Base-by-base conservation (phyloP, 2,888 invertebrate species). In the Ectemnius lituratus region DNA sequence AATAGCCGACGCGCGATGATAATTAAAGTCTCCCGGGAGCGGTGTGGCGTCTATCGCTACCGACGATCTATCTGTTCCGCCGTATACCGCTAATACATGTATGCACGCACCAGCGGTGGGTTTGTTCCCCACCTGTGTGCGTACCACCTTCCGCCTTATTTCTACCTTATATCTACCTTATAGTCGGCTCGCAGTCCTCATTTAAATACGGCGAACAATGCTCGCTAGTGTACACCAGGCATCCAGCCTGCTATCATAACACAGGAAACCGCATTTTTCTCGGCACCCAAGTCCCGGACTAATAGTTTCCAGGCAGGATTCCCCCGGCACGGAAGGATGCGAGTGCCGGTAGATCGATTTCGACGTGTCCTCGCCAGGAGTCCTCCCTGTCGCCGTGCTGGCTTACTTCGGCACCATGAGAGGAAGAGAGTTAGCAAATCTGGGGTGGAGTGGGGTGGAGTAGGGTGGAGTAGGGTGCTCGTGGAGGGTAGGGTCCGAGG, bases 1-100 rank as follows among this genome's bases (percentile, higher is more conserved):
- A 89, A 90, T 87, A 89, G 86, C 86, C 86, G 82, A 85, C 86
- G 85, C 86, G 86, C 86, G 87, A 89, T 89, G 88, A 90, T 90
- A 90, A 90, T 90, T 90, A 90, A 88, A 88, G 87, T 88, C 84
- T 84, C 84, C 62, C 71, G 76, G 78, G 81, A 72, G 37, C 75
- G 78, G 81, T 70, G 37, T 74, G 73, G 73, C 37, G 37, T 8
- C 37, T 86, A 86, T 86, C 85, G 78, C 72, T 65, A 70, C 78
- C 84, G 84, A 82, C 83, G 84, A 83, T 83, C 83, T 83, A 84
- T 83, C 84, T 77, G 78, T 73, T 82, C 82, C 79, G 79, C 37
- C 37, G 72, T 69, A 61, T 72, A 81, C 76, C 78, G 72, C 70
- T 72, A 76, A 6, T 37, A 6, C 37, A 37, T 69, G 18, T 60